Evolutionary conservation across 2,797 vertebrate species (phyloP), one percentile per base, ranked within the genome.

Genomic region (Cyclopterus lumpus): DNA sequence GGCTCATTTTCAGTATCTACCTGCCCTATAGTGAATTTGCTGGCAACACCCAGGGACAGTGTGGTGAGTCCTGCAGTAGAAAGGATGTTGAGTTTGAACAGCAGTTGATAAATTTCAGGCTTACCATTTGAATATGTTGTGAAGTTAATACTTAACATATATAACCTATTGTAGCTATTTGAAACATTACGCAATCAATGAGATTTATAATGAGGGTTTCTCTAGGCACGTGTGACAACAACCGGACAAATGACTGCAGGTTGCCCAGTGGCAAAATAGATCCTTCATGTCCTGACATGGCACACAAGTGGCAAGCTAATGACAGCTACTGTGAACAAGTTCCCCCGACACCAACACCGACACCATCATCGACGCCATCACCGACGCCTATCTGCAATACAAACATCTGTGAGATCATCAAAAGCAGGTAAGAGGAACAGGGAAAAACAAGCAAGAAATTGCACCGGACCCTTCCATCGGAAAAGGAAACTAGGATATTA

Each of bases 1-100:
- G 96, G 46, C 84, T 97, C 48, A 81, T 92, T 75, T 98, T 97
- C 86, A 92, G 94, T 44, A 89, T 98, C 81, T 77, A 86, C 71
- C 83, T 98, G 83, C 95, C 96, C 8, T 94, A 90, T 82, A 46
- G 38, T 8, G 28, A 70, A 8, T 97, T 97, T 63, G 90, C 88
- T 32, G 91, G 95, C 82, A 98, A 98, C 85, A 97, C 96, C 1
- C 81, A 95, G 63, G 97, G 97, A 86, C 97, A 97, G 72, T 98
- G 97, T 53, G 97, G 97, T 94, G 78, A 87, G 91, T 88, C 34
- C 26, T 71, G 22, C 5, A 94, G 22, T n/a, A 36, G 6, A 71
- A 30, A 70, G 57, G 0, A 61, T 73, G 16, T 24, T 24, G 5
- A 53, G 3, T 60, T 34, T 51, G 2, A 6, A 59, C 8, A 64